Conservation (phyloP, 2,888 invertebrate genomes). For the Herminia tarsipennalis region DNA sequence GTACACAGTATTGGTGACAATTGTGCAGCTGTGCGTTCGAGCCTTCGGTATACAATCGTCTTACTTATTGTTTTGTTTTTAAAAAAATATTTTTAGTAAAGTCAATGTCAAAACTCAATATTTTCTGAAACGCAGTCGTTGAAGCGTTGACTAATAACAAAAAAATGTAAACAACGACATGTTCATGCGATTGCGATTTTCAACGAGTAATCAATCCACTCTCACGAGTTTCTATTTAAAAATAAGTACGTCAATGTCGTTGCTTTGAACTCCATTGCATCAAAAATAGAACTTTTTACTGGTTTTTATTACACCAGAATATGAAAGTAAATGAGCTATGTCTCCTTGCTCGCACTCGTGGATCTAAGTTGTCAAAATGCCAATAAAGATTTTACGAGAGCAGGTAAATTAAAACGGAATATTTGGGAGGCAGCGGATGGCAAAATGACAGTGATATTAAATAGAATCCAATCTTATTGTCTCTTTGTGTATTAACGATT, state of each 20-base stretch:
- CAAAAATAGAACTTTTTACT: slow-evolving; percentile 11
- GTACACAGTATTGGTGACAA: too few species aligned
- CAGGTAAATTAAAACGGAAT: slow-evolving; percentile 41
- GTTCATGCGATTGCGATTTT: background rate
- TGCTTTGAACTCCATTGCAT: background rate
- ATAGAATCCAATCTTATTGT: slow-evolving; percentile 31
- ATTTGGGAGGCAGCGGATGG: slow-evolving; percentile 16
- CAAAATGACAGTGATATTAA: slow-evolving; percentile 35
- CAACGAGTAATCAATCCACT: background rate
- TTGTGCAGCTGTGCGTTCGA: too few species aligned
- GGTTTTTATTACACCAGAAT: slow-evolving; percentile 7
- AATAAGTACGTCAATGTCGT: background rate
- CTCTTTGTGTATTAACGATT: too few species aligned
- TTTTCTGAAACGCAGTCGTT: too few species aligned
- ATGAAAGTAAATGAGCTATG: slow-evolving; percentile 17
- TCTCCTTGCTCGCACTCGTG: slow-evolving; percentile 9
- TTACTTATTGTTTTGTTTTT: too few species aligned
- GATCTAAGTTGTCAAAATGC: slow-evolving; percentile 41
- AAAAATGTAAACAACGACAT: too few species aligned
- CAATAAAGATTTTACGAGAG: slow-evolving; percentile 49
- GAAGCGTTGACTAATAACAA: too few species aligned
- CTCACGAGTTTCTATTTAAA: slow-evolving; percentile 1
- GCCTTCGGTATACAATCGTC: too few species aligned
- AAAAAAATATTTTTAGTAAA: too few species aligned
- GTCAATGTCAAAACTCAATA: too few species aligned